Evolutionary conservation across 2,113 vertebrate species (phyloP).

Genomic region (Microtus oregoni): DNA sequence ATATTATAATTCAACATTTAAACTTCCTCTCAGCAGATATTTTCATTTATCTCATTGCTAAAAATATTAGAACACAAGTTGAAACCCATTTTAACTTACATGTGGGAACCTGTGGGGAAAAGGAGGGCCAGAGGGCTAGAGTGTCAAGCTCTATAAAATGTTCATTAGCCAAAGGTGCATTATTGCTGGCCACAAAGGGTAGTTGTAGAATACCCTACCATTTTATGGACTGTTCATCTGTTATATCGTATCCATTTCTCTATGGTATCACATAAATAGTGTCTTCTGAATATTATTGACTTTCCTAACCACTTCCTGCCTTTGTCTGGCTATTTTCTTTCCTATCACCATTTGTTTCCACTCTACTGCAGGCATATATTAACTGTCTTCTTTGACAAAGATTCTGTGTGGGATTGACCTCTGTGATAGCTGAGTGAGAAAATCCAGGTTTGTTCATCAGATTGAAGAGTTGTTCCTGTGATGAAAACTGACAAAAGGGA

Average conservation of each 20-base stretch:
- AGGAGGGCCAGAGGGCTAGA: neutral
- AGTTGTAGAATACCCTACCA: neutral
- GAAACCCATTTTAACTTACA: neutral
- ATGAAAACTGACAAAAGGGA: neutral
- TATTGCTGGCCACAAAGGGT: no score
- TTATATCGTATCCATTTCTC: neutral
- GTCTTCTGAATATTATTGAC: neutral
- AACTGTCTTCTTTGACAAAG: neutral
- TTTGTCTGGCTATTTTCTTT: neutral
- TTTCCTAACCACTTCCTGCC: neutral
- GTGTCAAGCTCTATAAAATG: neutral
- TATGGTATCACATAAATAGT: neutral
- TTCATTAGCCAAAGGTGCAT: neutral
- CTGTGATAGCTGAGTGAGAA: neutral
- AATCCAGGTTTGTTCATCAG: neutral
- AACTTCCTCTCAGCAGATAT: neutral
- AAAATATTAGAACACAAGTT: neutral
- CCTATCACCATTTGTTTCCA: neutral
- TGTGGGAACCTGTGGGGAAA: neutral
- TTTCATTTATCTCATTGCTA: neutral
- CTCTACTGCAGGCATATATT: neutral
- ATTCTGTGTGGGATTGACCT: neutral
- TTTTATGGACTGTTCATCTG: neutral
- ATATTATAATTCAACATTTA: neutral
- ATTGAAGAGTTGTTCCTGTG: neutral